A percentile compares a stretch with the other conserved stretches of the same genome.
Evolutionary conservation across 2,797 vertebrate species (phyloP).

Genomic region (Paratrypauchen microcephalus): DNA sequence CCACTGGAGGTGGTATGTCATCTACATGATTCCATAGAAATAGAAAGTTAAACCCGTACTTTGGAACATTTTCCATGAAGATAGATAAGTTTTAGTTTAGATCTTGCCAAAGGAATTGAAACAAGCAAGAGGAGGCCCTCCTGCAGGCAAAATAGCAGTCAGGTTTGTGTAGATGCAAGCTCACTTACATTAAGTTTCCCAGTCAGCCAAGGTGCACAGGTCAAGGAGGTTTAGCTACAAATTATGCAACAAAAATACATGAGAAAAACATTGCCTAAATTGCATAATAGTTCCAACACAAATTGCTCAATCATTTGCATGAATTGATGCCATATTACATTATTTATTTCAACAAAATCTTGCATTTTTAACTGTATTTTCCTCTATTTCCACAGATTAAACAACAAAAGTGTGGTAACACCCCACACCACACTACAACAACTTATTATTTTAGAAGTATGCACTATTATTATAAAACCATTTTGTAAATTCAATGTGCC

Average conservation of each 20-base stretch:
- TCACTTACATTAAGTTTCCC: too few species aligned
- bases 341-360: not conserved
- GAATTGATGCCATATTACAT: not conserved
- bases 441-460: not conserved
- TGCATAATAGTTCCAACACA: not conserved
- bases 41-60: too few species aligned
- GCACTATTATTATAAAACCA: not conserved
- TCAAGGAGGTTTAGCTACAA: not conserved
- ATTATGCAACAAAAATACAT: not conserved
- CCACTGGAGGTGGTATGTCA: too few species aligned
- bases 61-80: too few species aligned
- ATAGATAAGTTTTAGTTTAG: too few species aligned
- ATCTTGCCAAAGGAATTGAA: too few species aligned
- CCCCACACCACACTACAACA: constrained; percentile 14
- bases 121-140: too few species aligned
- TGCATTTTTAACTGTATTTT: not conserved
- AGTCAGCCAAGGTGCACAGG: not conserved
- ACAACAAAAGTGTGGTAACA: constrained; percentile 21
- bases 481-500: constrained; percentile 18
- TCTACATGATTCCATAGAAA: too few species aligned
- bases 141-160: too few species aligned
- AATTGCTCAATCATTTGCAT: not conserved
- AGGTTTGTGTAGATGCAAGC: too few species aligned
- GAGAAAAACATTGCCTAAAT: not conserved
- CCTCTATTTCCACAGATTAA: constrained; percentile 45